These are phyloP conservation scores for Pogonognathellus flavescens DNA, from an alignment of 1,140 invertebrate species.

Conservation along the genomic window DNA sequence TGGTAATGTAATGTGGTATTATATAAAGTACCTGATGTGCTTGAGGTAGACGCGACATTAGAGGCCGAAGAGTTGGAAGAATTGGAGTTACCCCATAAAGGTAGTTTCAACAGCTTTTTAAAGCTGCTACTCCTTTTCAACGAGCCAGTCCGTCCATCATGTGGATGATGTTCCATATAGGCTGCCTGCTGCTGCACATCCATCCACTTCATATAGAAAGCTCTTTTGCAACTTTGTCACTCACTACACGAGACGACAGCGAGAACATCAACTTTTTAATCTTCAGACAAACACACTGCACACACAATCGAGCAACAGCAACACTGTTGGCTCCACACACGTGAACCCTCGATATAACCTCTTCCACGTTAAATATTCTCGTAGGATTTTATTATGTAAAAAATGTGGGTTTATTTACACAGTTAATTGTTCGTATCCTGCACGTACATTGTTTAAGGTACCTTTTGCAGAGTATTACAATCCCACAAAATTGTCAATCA, in stretches of 20 bases:
- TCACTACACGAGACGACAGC: constrained; percentile 8
- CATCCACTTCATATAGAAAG: constrained; percentile 63
- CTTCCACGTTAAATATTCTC: too few species aligned
- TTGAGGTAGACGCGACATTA: constrained; percentile 25
- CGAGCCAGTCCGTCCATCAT: constrained; percentile 68
- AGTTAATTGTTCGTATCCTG: too few species aligned
- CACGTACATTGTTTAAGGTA: too few species aligned
- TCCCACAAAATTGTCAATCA: constrained; percentile 11
- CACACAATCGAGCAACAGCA: too few species aligned
- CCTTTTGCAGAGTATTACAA: neutral
- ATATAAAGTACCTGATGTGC: neutral
- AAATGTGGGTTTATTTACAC: too few species aligned
- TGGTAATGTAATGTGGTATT: neutral
- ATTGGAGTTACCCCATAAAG: constrained; percentile 71
- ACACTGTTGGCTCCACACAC: too few species aligned
- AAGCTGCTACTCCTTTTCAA: constrained; percentile 75
- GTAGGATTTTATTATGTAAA: too few species aligned
- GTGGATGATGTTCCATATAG: constrained; percentile 69
- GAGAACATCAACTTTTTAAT: constrained; percentile 33
- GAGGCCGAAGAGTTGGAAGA: constrained; percentile 19
- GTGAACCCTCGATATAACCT: too few species aligned
- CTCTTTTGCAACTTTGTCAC: constrained; percentile 48
- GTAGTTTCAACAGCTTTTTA: constrained; percentile 76
- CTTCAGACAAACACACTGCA: constrained; percentile 2
- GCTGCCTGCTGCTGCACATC: constrained; percentile 55